Conservation (phyloP, 2,888 invertebrate species). For the Pandemis corylana region DNA sequence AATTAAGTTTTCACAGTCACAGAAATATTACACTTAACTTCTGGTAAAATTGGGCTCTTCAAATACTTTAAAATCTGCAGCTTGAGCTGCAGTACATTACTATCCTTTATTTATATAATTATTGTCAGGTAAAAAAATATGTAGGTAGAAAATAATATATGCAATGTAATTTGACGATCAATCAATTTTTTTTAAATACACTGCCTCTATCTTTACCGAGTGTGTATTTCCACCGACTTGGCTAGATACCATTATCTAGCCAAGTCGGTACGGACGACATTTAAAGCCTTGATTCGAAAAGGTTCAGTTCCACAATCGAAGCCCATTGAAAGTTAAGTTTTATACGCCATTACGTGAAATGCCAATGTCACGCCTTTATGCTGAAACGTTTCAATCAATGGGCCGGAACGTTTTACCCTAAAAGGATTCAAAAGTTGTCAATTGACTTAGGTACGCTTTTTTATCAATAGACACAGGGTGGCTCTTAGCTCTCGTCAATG, state of each 20-base stretch:
- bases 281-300: background rate
- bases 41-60: too few species aligned
- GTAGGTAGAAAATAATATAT: too few species aligned
- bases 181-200: too few species aligned
- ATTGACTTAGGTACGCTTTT: background rate
- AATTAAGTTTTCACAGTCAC: too few species aligned
- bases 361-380: slow-evolving; percentile 5
- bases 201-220: too few species aligned
- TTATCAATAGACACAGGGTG: background rate
- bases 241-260: too few species aligned
- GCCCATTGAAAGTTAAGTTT: slow-evolving; percentile 5
- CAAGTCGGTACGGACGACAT: background rate
- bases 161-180: too few species aligned
- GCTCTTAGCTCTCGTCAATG: background rate
- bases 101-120: background rate
- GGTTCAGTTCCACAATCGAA: background rate
- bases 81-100: background rate
- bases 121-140: too few species aligned
- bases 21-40: too few species aligned
- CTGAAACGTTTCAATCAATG: slow-evolving; percentile 3
- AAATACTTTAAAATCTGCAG: too few species aligned
- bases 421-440: slow-evolving; percentile 2
- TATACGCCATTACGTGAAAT: slow-evolving; percentile 6
- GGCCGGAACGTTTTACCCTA: background rate
- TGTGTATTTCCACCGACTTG: background rate